Conservation (phyloP, 2,113 vertebrate species). For the Piaya cayana region DNA sequence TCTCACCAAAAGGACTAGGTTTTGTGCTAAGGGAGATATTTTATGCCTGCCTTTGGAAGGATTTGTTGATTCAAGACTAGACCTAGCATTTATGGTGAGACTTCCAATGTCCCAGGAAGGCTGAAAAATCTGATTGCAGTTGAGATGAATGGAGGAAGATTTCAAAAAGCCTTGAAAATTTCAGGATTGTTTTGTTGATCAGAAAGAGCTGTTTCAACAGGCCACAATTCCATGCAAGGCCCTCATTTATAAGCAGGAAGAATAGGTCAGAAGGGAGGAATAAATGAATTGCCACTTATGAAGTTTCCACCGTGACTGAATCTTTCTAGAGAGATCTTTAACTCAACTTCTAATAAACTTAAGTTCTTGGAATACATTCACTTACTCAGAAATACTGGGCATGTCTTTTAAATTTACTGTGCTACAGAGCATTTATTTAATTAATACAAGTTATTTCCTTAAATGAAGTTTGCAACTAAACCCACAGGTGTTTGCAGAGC, state of each 20-base stretch:
- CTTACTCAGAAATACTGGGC: neutral
- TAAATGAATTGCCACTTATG: neutral
- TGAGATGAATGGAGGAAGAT: neutral
- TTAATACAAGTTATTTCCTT: neutral
- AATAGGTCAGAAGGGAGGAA: neutral
- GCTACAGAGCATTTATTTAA: neutral
- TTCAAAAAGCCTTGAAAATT: neutral
- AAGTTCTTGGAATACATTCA: neutral
- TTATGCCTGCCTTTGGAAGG: neutral
- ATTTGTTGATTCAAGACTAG: neutral
- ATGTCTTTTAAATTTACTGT: neutral
- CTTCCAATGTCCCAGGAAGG: neutral
- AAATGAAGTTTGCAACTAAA: neutral
- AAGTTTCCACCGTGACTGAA: neutral
- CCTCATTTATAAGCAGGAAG: neutral
- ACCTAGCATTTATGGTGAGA: neutral
- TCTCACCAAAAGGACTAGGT: neutral
- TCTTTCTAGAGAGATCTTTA: neutral
- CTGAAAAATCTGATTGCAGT: neutral
- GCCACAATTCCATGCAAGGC: neutral
- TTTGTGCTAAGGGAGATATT: neutral
- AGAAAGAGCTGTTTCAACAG: neutral
- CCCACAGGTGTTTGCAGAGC: neutral
- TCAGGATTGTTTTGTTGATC: neutral
- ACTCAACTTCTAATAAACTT: neutral